Evolutionary conservation across 1,140 invertebrate genomes (phyloP).

Genomic region (Harlomillsia oculata): DNA sequence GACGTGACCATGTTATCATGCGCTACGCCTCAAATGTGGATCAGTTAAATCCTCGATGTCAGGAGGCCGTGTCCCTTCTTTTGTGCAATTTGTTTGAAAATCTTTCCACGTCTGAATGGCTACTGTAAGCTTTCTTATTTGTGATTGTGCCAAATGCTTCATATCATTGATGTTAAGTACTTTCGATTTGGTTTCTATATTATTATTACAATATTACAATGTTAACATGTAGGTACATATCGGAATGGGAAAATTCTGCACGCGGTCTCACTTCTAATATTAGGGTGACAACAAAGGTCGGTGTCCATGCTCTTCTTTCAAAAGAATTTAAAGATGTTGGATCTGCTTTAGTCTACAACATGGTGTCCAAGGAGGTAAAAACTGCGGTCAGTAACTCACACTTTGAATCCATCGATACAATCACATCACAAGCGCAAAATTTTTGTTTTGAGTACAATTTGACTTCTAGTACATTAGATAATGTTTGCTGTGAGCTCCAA

Average conservation of each 20-base stretch:
- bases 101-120: conserved; percentile 78
- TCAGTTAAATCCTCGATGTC: conserved; percentile 46
- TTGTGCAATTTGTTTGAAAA: conserved; percentile 84
- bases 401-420: conserved; percentile 33
- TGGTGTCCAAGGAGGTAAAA: conserved; percentile 92
- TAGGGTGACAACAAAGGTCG: conserved; percentile 78
- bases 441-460: background rate
- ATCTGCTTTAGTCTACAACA: conserved; percentile 77
- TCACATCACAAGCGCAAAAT: background rate
- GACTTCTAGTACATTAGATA: no score
- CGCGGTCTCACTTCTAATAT: conserved; percentile 66
- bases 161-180: background rate
- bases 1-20: conserved; percentile 78
- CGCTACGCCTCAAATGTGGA: conserved; percentile 78
- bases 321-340: conserved; percentile 66
- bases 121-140: conserved; percentile 46
- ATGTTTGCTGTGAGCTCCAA: conserved; percentile 2
- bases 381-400: conserved; percentile 75
- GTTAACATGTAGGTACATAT: conserved; percentile 67
- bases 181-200: no score
- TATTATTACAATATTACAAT: no score
- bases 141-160: no score
- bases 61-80: conserved; percentile 30
- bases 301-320: conserved; percentile 71
- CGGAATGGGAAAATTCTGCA: conserved; percentile 69